phyloP scores from a whole-genome alignment of 23 tunicate genomes.

The Styela plicata region DNA sequence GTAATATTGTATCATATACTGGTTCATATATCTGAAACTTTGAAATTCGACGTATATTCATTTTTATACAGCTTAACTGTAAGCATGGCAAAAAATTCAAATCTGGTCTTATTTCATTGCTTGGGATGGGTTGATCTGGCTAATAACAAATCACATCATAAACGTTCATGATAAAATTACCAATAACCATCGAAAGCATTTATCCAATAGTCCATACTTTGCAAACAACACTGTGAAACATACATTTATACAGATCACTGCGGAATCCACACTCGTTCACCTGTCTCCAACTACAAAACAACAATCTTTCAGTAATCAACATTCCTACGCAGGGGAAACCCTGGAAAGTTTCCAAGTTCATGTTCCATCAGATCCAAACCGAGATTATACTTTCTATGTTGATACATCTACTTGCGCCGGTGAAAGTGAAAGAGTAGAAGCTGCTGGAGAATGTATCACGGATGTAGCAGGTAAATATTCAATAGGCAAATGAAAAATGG shows the following conservation, averaged over 20 bases:
- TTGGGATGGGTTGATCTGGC: no score
- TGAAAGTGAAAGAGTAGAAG: not conserved
- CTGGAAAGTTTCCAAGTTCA: not conserved
- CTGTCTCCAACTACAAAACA: not conserved
- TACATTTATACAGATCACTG: not conserved
- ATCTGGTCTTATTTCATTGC: no score
- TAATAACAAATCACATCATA: no score
- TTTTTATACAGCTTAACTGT: no score
- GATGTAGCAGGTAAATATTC: not conserved
- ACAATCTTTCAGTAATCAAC: not conserved
- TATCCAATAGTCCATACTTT: no score
- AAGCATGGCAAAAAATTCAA: no score
- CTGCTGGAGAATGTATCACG: not conserved
- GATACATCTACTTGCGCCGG: not conserved
- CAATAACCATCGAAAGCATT: not conserved
- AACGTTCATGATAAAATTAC: not conserved
- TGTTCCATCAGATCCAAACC: not conserved
- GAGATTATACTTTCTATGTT: not conserved
- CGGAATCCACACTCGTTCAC: not conserved
- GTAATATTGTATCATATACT: no score
- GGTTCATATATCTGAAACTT: no score
- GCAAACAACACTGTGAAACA: not conserved
- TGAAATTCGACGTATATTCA: no score
- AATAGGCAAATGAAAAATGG: not conserved
- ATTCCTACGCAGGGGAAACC: not conserved